These are phyloP conservation scores for Melanogrammus aeglefinus DNA, from an alignment of 2,797 vertebrate species.

Conservation along the genomic window DNA sequence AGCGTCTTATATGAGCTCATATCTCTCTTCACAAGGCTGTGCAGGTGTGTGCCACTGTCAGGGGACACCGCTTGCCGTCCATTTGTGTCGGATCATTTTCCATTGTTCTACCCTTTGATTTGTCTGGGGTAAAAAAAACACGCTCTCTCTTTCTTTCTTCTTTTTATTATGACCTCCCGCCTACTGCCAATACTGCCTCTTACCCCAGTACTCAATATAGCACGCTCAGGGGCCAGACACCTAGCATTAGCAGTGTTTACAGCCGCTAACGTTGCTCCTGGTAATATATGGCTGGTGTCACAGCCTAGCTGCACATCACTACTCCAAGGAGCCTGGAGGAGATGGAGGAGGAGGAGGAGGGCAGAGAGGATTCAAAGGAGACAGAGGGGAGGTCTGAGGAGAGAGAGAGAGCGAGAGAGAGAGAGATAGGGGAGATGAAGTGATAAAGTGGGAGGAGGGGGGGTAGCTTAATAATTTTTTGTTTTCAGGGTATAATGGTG, in stretches of 20 bases:
- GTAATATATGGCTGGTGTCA: slow-evolving; percentile 25
- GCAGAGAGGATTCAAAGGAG: slow-evolving; percentile 1
- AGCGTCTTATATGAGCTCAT: too few relatives aligned
- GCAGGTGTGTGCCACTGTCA: too few relatives aligned
- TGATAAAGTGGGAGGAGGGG: slow-evolving; percentile 41
- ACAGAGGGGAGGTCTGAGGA: slow-evolving; percentile 7
- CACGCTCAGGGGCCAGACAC: neutral
- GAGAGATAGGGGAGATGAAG: slow-evolving; percentile 20
- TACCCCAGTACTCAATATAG: neutral
- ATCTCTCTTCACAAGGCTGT: neutral
- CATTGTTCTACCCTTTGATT: neutral
- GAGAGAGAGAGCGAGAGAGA: slow-evolving; percentile 7
- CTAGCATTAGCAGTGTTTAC: slow-evolving; percentile 1
- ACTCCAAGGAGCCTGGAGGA: slow-evolving; percentile 23
- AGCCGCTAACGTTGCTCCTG: neutral
- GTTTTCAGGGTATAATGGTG: slow-evolving; percentile 50
- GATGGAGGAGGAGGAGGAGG: slow-evolving; percentile 15
- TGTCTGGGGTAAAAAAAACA: neutral
- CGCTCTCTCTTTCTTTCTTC: neutral
- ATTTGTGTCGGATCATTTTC: neutral
- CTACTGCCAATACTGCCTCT: neutral
- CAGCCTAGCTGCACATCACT: slow-evolving; percentile 9
- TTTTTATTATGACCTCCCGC: neutral
- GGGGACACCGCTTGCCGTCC: neutral
- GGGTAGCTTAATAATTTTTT: slow-evolving; percentile 62